Percentiles rank a stretch among this genome's conserved stretches.
Evolutionary conservation across 2,888 invertebrate genomes (phyloP).

Genomic region (Tricholauxania praeusta): DNA sequence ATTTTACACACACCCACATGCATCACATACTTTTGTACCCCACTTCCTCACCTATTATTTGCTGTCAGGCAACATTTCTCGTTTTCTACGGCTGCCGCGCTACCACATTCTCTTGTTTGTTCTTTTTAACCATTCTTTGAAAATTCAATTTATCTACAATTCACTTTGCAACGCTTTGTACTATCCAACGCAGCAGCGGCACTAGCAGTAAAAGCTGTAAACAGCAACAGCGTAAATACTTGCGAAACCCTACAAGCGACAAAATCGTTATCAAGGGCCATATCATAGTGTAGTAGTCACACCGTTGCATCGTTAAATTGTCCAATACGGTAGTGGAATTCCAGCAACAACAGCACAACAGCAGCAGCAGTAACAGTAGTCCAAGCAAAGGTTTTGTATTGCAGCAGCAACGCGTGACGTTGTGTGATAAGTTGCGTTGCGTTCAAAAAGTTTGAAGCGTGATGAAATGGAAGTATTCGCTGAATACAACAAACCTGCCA

Average conservation of each 20-base stretch:
- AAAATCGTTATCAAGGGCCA: slow-evolving; percentile 20
- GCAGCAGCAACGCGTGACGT: slow-evolving; percentile 19
- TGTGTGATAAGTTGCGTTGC: slow-evolving; percentile 8
- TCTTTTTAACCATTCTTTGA: slow-evolving; percentile 12
- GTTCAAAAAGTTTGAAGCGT: slow-evolving; percentile 22
- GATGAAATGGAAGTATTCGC: slow-evolving; percentile 22
- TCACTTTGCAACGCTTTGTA: slow-evolving; percentile 8
- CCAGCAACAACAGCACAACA: slow-evolving; percentile 10
- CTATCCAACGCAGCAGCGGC: no score
- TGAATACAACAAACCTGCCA: background rate
- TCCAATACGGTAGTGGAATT: background rate
- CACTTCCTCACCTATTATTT: background rate
- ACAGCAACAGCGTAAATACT: slow-evolving; percentile 9
- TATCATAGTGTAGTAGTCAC: background rate
- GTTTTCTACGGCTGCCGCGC: background rate
- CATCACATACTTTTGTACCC: background rate
- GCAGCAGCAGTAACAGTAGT: background rate
- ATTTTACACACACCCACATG: background rate
- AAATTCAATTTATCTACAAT: slow-evolving; percentile 29
- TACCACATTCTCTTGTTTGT: background rate
- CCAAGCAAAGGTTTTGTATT: slow-evolving; percentile 1
- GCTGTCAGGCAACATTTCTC: background rate
- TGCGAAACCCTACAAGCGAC: slow-evolving; percentile 27
- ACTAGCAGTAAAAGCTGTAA: background rate
- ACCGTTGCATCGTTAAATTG: background rate